Base-by-base conservation (phyloP, 2,797 vertebrate species). In the Perodicticus potto region DNA sequence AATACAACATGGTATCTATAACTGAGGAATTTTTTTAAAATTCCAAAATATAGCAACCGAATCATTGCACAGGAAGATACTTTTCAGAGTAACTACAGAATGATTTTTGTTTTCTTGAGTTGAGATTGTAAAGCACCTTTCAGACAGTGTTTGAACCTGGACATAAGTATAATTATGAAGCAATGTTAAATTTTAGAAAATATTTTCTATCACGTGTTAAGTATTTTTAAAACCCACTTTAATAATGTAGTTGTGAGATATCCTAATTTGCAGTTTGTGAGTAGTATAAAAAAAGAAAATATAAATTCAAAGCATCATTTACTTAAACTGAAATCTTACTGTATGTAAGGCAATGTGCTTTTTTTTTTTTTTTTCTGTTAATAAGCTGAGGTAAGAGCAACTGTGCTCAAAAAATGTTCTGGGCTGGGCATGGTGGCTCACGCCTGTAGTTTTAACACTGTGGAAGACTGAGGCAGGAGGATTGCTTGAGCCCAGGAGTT, bases 211-310 rank as follows among this genome's bases (percentile, higher is more conserved):
- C 59, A 77, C 25, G 63, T 53, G 7, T 77, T 82, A 78, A 86
- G 29, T 86, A 82, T 89, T 96, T 96, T 94, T 53, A 53, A 53
- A 53, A 53, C 14, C 49, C 14, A 53, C 34, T 95, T 94, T 95
- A 92, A 89, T 92, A 94, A 86, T 23, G 8, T 76, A 32, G 22
- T 87, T 81, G 11, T 70, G 59, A 57, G 55, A 69, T 94, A 67
- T 25, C 43, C 23, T 91, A 45, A 88, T 95, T 94, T 96, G 86
- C 37, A 91, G 91, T 96, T 96, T 88, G 93, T 94, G 65, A 81
- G n/a, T 85, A 93, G 72, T 95, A n/a, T 76, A n/a, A 77, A 53
- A 87, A 88, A 74, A 93, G 57, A 63, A 96, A 89, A 67, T 25
- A 82, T 22, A 29, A 73, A 88, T 96, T 89, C 22, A 93, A 20